These are phyloP conservation scores for Amblyopsis rosae DNA, from an alignment of 2,113 vertebrate genomes.

Conservation along the genomic window DNA sequence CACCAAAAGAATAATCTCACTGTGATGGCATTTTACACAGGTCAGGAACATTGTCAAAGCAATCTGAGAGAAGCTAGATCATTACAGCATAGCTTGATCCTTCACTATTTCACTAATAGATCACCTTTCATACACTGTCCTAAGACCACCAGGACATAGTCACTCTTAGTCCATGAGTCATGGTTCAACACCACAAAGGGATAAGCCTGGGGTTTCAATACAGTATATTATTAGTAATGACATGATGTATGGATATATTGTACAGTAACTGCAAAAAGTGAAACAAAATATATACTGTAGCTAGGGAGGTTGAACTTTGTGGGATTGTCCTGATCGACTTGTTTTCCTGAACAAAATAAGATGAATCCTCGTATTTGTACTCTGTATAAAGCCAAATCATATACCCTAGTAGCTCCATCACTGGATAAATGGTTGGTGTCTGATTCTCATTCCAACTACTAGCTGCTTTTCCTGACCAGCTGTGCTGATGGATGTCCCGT, in stretches of 20 bases:
- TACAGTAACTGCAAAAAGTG: no score
- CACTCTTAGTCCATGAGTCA: neutral
- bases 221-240: no score
- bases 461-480: conserved; percentile 9
- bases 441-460: conserved; percentile 1
- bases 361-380: no score
- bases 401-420: neutral
- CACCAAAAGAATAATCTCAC: conserved; percentile 9
- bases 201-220: neutral
- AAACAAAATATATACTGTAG: no score
- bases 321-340: no score
- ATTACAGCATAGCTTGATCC: conserved; percentile 22
- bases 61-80: conserved; percentile 39
- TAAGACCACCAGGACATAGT: conserved; percentile 15
- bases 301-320: no score
- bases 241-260: no score
- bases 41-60: conserved; percentile 37
- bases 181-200: neutral
- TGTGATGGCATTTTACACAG: conserved; percentile 7
- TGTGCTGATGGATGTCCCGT: neutral
- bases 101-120: conserved; percentile 43
- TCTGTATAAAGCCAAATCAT: no score
- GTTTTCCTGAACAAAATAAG: no score
- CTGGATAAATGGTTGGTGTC: neutral
- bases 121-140: conserved; percentile 16